A percentile compares a stretch with the other conserved stretches of the same genome.
phyloP scores from a whole-genome alignment of 2,797 vertebrate genomes.

The Manis javanica region DNA sequence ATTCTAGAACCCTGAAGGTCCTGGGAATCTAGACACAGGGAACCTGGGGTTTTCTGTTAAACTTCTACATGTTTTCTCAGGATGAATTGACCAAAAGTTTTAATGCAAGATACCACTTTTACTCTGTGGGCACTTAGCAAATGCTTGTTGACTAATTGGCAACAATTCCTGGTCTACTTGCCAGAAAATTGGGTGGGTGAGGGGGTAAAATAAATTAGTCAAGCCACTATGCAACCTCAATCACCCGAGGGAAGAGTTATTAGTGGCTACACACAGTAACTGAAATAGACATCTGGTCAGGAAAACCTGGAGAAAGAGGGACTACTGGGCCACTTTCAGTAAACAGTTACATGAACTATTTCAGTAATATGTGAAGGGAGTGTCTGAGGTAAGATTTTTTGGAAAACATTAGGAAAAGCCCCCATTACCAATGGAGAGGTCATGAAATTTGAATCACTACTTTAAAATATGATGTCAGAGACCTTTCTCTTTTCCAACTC shows the following conservation, averaged over 20 bases:
- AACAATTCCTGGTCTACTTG: conserved; percentile 58
- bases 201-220: conserved; percentile 61
- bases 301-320: conserved; percentile 46
- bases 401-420: conserved; percentile 52
- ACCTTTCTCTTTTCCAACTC: not conserved
- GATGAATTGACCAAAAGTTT: conserved; percentile 34
- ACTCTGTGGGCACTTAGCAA: conserved; percentile 49
- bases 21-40: not conserved
- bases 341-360: conserved; percentile 41
- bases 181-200: conserved; percentile 5
- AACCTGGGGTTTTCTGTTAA: conserved; percentile 30
- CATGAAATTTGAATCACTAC: conserved; percentile 40
- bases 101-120: not conserved
- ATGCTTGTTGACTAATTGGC: conserved; percentile 63
- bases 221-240: conserved; percentile 35
- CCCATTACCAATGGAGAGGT: not conserved
- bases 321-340: not conserved
- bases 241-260: conserved; percentile 38
- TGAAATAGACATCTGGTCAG: conserved; percentile 65
- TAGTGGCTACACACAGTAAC: conserved; percentile 56
- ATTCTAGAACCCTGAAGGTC: not conserved
- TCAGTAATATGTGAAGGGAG: conserved; percentile 42
- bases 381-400: conserved; percentile 17
- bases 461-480: conserved; percentile 54
- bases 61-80: conserved; percentile 29